Percentiles rank a stretch among this genome's conserved stretches.
Evolutionary conservation across 2,797 vertebrate species (phyloP).

Genomic region (Kryptolebias ocellatus): DNA sequence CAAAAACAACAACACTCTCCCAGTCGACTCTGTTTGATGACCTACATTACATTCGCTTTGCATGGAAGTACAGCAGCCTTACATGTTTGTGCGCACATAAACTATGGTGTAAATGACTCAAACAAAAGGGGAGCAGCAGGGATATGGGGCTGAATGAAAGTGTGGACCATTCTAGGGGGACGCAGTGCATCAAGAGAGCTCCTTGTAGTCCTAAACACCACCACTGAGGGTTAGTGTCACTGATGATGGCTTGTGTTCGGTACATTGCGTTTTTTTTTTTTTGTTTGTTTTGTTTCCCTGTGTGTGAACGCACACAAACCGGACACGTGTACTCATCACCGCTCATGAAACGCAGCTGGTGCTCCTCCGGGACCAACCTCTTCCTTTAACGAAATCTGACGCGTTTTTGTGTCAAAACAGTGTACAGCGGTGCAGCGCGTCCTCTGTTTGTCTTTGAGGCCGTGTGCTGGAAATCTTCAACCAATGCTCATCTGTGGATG

Average conservation of each 20-base stretch:
- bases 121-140: constrained; percentile 73
- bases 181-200: constrained; percentile 62
- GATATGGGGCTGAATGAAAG: constrained; percentile 67
- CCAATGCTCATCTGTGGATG: constrained; percentile 35
- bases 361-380: constrained; percentile 68
- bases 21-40: constrained; percentile 78
- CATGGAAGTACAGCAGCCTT: constrained; percentile 70
- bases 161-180: constrained; percentile 52
- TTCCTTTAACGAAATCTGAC: constrained; percentile 54
- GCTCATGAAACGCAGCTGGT: constrained; percentile 60
- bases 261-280: constrained; percentile 19
- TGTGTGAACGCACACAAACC: constrained; percentile 35
- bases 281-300: background rate
- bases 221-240: constrained; percentile 57
- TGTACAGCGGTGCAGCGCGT: constrained; percentile 13
- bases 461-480: constrained; percentile 37
- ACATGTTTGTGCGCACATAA: constrained; percentile 74
- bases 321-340: constrained; percentile 33
- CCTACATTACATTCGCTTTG: constrained; percentile 82
- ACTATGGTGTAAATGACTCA: constrained; percentile 72
- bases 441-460: constrained; percentile 18
- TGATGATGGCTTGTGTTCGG: constrained; percentile 47
- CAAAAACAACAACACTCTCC: constrained; percentile 74
- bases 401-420: constrained; percentile 52
- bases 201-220: constrained; percentile 65